Evolutionary conservation across 2,888 invertebrate species (phyloP).

Genomic region (Leptinotarsa juncta): DNA sequence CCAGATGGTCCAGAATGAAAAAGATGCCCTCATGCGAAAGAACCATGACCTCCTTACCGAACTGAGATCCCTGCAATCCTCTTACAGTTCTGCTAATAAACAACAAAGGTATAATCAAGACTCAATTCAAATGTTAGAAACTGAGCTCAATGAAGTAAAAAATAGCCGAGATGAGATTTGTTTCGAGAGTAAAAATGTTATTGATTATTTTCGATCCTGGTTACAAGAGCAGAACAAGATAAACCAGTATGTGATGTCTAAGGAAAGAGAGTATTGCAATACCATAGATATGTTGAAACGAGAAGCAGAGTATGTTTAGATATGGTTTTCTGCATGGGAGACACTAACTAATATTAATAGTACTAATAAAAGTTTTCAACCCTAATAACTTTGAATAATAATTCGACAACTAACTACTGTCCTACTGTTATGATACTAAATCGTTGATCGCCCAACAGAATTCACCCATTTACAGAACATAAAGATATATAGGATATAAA

Average conservation of each 20-base stretch:
- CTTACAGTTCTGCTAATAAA: slow-evolving; percentile 48
- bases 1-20: slow-evolving; percentile 53
- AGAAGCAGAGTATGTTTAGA: slow-evolving; percentile 53
- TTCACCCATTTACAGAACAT: too few species aligned
- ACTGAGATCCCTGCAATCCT: slow-evolving; percentile 54
- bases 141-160: slow-evolving; percentile 58
- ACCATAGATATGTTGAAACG: slow-evolving; percentile 55
- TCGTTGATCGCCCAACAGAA: too few species aligned
- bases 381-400: too few species aligned
- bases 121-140: slow-evolving; percentile 57
- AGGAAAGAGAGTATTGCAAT: slow-evolving; percentile 53
- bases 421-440: too few species aligned
- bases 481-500: too few species aligned
- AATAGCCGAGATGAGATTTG: slow-evolving; percentile 60
- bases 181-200: slow-evolving; percentile 61
- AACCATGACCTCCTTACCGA: slow-evolving; percentile 57
- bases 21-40: slow-evolving; percentile 53
- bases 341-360: too few species aligned
- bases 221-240: slow-evolving; percentile 62
- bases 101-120: slow-evolving; percentile 55
- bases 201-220: slow-evolving; percentile 62
- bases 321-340: background rate
- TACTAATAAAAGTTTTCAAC: too few species aligned
- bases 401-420: too few species aligned
- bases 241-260: slow-evolving; percentile 53